Evolutionary conservation across 1,140 invertebrate genomes (phyloP).

Genomic region (Lepidurus apus): DNA sequence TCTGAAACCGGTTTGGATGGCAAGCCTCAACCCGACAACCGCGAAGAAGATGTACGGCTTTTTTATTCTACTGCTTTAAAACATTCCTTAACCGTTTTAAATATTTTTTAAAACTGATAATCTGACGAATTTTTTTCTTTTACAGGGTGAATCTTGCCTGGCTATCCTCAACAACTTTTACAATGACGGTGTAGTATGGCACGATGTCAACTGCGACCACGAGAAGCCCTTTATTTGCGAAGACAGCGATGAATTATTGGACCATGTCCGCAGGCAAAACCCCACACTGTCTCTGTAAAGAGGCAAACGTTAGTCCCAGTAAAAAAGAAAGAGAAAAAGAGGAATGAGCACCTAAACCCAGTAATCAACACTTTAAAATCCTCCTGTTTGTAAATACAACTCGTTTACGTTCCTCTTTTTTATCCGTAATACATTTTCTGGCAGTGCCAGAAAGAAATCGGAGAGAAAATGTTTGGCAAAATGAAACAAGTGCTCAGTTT

Average conservation of each 20-base stretch:
- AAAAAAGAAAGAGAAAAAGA: neutral
- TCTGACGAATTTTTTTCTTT: constrained; percentile 34
- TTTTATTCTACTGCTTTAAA: neutral
- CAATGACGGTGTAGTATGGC: constrained; percentile 85
- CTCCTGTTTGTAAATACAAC: constrained; percentile 15
- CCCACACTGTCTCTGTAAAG: constrained; percentile 71
- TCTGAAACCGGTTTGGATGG: constrained; percentile 77
- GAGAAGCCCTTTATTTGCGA: constrained; percentile 89
- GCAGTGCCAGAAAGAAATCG: neutral
- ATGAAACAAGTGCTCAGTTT: neutral
- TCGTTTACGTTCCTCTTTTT: constrained; percentile 6
- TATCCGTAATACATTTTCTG: neutral
- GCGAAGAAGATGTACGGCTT: constrained; percentile 58
- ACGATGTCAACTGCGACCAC: constrained; percentile 85
- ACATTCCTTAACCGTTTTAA: neutral
- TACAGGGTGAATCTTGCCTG: constrained; percentile 83
- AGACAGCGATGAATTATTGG: constrained; percentile 84
- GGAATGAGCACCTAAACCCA: neutral
- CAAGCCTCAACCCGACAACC: constrained; percentile 78
- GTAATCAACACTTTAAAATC: neutral
- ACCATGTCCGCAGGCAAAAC: constrained; percentile 80
- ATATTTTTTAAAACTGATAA: neutral
- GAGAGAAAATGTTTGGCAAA: neutral
- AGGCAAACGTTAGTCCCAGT: neutral
- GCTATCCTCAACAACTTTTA: constrained; percentile 89